Evolutionary conservation across 2,113 vertebrate species (phyloP), one percentile per base, ranked within the genome.

Genomic region (Vombatus ursinus): DNA sequence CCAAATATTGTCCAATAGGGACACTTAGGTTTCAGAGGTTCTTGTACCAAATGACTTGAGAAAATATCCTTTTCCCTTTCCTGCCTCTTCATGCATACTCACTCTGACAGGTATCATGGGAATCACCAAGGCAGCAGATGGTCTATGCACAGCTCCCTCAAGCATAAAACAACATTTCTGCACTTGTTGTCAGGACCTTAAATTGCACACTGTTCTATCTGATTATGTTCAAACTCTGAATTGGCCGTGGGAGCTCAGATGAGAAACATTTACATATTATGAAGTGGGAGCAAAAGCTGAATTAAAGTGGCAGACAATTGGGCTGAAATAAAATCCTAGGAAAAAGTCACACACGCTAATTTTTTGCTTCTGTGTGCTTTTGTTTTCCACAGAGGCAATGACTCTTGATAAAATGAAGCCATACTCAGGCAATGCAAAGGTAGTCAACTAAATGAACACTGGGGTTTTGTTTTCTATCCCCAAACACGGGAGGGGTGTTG

Each of bases 131-230:
- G 96, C 91, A 98, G 97, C 98, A 98, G 98, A 98, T 98, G 98
- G 98, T 98, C 94, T 96, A 53, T 96, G 98, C 94, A 94, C 92
- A 90, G 96, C 89, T 98, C 97, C 98, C 98, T 98, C 94, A 98
- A 98, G 98, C 98, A 97, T 96, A 97, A 98, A 98, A 96, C 98
- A 98, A 91, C 97, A 96, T 98, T 98, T 97, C 97, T 98, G 94
- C 95, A 91, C 96, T 96, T 97, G 95, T 97, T 97, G 94, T 98
- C 96, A 97, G 96, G 97, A 98, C 97, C 98, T 98, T 98, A 97
- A 97, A 97, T 97, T 97, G 96, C 96, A 98, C 96, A 95, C 94
- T 98, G 97, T 95, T 98, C 92, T 97, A 24, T 98, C 95, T 97
- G 97, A 98, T 99, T 98, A 98, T 98, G 98, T 98, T 98, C 97